Evolutionary conservation across 2,113 vertebrate genomes (phyloP).

Genomic region (Butorides virescens): DNA sequence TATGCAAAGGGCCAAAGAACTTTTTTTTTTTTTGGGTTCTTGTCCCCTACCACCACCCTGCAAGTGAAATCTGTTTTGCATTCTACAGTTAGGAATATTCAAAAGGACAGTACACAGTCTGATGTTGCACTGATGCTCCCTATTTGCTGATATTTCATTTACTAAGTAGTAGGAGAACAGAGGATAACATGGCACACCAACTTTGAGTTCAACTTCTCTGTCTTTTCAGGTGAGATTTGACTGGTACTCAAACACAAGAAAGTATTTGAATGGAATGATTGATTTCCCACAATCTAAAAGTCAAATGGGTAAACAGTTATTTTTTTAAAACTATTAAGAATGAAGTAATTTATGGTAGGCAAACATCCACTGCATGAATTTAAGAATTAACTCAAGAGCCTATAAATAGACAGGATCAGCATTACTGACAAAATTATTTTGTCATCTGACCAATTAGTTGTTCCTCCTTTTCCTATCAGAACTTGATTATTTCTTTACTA

Average conservation of each 20-base stretch:
- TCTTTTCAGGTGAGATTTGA: not conserved
- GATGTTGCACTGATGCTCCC: not conserved
- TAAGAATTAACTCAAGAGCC: accelerated
- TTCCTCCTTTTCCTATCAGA: not conserved
- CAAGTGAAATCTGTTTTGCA: not conserved
- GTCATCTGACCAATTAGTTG: not conserved
- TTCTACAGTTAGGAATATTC: not conserved
- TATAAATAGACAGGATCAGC: not conserved
- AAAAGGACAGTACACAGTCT: not conserved
- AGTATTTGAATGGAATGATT: not conserved
- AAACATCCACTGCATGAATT: not conserved
- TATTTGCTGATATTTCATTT: not conserved
- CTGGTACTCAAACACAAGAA: not conserved
- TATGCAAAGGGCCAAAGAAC: not conserved
- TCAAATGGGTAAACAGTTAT: not conserved
- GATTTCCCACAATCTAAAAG: not conserved
- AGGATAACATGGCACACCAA: not conserved
- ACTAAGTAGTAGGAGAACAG: not conserved
- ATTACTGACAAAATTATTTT: not conserved
- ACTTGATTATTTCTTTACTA: not conserved
- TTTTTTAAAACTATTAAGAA: not conserved
- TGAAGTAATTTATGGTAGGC: not conserved
- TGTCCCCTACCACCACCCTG: not conserved
- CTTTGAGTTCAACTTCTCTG: not conserved
- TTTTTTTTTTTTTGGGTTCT: not conserved